These are phyloP conservation scores for Tineola bisselliella DNA, from an alignment of 2,888 invertebrate species.

Conservation along the genomic window DNA sequence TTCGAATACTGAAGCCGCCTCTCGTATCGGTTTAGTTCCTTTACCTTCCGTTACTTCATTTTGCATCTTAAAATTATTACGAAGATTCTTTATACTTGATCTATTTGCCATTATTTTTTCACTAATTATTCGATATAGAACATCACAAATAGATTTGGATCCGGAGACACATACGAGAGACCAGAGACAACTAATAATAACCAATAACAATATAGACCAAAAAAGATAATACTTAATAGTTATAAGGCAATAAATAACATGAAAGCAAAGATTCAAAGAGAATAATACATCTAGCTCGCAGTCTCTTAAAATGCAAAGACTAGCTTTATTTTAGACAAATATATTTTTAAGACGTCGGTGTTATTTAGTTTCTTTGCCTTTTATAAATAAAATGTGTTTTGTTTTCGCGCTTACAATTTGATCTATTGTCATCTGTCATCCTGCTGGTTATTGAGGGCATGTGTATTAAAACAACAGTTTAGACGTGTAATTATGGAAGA, in stretches of 20 bases:
- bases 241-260: no score
- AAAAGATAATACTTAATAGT: no score
- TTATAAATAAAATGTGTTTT: no score
- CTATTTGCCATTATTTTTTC: conserved; percentile 40
- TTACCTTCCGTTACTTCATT: conserved; percentile 55
- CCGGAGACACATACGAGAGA: not conserved
- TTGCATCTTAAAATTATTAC: conserved; percentile 56
- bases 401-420: not conserved
- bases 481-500: conserved; percentile 44
- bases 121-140: not conserved
- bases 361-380: no score
- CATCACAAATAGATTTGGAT: not conserved
- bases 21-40: conserved; percentile 85
- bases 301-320: no score
- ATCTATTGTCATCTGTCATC: not conserved
- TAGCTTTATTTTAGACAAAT: no score
- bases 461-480: no score
- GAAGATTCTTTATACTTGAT: conserved; percentile 41
- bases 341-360: no score
- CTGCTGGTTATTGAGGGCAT: no score
- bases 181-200: not conserved
- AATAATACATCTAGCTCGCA: no score
- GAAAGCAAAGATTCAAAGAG: not conserved
- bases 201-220: no score
- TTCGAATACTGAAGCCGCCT: conserved; percentile 83